A percentile compares a stretch with the other conserved stretches of the same genome.
Evolutionary conservation across 2,797 vertebrate species (phyloP).

Genomic region (Macroramphosus scolopax): DNA sequence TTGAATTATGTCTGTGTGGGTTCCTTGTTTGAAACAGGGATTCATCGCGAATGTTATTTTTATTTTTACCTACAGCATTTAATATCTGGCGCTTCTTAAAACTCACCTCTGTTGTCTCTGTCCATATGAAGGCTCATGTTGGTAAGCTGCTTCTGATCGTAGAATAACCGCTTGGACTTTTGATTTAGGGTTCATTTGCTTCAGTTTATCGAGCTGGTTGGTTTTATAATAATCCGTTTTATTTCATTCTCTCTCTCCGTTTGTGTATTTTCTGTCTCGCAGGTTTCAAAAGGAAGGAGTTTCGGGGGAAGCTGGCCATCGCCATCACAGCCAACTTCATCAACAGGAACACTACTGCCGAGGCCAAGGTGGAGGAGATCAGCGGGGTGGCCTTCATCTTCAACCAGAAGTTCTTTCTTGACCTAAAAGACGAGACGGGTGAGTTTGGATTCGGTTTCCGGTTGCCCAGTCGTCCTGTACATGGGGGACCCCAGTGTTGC

Average conservation of each 20-base stretch:
- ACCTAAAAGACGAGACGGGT: constrained; percentile 95
- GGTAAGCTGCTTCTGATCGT: constrained; percentile 42
- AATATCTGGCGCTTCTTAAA: too few relatives aligned
- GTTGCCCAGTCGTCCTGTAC: too few relatives aligned
- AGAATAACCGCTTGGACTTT: constrained; percentile 61
- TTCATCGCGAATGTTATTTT: too few relatives aligned
- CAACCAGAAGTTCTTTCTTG: constrained; percentile 98
- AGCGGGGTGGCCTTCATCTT: constrained; percentile 99
- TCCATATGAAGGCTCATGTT: constrained; percentile 30
- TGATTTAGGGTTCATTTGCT: constrained; percentile 44
- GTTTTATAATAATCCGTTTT: too few relatives aligned
- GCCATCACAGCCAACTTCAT: constrained; percentile 98
- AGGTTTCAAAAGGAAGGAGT: constrained; percentile 96
- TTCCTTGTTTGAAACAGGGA: too few relatives aligned
- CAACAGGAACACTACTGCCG: constrained; percentile 95
- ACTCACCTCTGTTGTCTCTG: too few relatives aligned
- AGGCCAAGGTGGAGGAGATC: constrained; percentile 97
- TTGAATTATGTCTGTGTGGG: too few relatives aligned
- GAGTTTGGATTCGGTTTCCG: too few relatives aligned
- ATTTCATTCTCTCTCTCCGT: neutral
- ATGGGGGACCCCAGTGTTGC: too few relatives aligned
- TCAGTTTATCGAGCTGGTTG: constrained; percentile 6
- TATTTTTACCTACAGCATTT: too few relatives aligned
- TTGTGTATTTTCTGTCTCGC: too few relatives aligned
- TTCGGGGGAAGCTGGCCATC: constrained; percentile 95